phyloP scores from a whole-genome alignment of 2,797 vertebrate species.

The Hypotaenidia philippensis region DNA sequence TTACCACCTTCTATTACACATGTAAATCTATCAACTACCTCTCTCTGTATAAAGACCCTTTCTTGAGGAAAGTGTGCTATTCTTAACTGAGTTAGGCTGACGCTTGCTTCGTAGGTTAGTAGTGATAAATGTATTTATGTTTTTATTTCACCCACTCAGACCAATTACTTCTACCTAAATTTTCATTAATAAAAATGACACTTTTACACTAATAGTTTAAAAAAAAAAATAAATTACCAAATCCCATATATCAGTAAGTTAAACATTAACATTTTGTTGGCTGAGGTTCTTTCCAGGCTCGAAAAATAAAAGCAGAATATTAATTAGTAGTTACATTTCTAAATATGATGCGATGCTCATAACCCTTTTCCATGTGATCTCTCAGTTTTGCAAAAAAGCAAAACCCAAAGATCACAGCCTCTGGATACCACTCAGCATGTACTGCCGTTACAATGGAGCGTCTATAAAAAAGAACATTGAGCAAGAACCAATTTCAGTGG shows the following conservation, averaged over 20 bases:
- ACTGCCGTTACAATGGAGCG: rapidly evolving
- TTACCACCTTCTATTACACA: neutral
- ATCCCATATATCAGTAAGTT: neutral
- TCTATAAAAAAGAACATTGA: neutral
- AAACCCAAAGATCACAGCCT: neutral
- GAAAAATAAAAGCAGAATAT: neutral
- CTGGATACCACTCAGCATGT: neutral
- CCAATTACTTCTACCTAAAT: rapidly evolving
- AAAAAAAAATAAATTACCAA: neutral
- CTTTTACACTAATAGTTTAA: neutral
- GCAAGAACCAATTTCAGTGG: conserved; percentile 17
- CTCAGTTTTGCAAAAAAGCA: neutral
- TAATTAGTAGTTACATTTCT: neutral
- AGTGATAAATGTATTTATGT: neutral
- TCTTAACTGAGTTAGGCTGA: conserved; percentile 7
- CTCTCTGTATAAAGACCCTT: neutral
- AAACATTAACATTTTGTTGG: neutral
- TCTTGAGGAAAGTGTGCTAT: neutral
- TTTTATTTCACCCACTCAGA: neutral
- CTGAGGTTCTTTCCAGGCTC: neutral
- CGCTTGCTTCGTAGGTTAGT: conserved; percentile 18
- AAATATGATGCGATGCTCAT: neutral
- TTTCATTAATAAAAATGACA: neutral
- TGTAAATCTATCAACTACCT: neutral
- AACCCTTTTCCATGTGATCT: rapidly evolving